phyloP scores from a whole-genome alignment of 2,888 invertebrate species.

The Patella depressa region DNA sequence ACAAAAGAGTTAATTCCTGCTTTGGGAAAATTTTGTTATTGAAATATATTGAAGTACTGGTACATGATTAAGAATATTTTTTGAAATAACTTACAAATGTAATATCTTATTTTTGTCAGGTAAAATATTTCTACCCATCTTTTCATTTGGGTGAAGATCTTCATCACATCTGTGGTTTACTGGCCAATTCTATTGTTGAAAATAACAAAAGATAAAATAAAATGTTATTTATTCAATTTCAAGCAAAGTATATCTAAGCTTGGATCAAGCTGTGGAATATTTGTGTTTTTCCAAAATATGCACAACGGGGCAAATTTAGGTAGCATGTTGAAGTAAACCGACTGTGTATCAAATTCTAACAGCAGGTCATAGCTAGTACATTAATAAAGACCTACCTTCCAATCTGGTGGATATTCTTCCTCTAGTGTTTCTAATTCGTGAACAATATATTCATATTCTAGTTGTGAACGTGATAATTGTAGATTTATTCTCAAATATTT shows the following conservation, averaged over 20 bases:
- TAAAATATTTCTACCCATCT: conserved; percentile 56
- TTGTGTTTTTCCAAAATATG: too few species aligned
- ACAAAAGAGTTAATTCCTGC: too few species aligned
- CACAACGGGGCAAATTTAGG: too few species aligned
- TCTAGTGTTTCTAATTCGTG: conserved; percentile 67
- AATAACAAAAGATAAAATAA: not conserved
- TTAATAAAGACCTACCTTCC: conserved; percentile 32
- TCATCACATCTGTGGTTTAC: conserved; percentile 34
- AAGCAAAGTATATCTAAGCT: too few species aligned
- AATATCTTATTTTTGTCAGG: conserved; percentile 56
- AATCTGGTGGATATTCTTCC: conserved; percentile 49
- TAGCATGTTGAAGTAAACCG: too few species aligned
- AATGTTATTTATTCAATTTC: too few species aligned
- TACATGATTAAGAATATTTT: too few species aligned
- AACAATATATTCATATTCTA: conserved; percentile 67
- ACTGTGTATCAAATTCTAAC: too few species aligned
- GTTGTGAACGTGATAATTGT: conserved; percentile 63
- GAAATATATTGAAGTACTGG: too few species aligned
- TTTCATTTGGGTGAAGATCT: conserved; percentile 66
- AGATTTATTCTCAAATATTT: conserved; percentile 66
- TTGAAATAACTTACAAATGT: conserved; percentile 62
- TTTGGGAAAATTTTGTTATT: too few species aligned
- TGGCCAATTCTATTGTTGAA: conserved; percentile 45
- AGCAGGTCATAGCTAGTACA: too few species aligned
- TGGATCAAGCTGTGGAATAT: too few species aligned